A percentile compares a stretch with the other conserved stretches of the same genome.
These are phyloP conservation scores for Eufriesea mexicana DNA, from an alignment of 1,140 invertebrate species.

Conservation along the genomic window DNA sequence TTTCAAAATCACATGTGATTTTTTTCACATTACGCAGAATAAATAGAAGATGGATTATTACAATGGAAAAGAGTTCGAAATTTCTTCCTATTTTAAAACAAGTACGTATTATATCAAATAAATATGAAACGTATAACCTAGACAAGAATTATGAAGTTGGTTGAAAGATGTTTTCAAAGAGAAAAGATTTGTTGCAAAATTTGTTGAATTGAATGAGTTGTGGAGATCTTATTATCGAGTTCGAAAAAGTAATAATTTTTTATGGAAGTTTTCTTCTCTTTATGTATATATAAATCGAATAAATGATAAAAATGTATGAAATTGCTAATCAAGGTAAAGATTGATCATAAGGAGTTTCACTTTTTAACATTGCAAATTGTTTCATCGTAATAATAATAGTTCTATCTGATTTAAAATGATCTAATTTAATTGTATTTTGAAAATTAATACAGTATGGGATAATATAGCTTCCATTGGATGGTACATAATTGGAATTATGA, in stretches of 20 bases:
- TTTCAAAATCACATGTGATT: neutral
- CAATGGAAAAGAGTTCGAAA: neutral
- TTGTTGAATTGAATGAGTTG: no score
- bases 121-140: neutral
- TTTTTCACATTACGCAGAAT: neutral
- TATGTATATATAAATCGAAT: no score
- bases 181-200: no score
- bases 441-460: conserved; percentile 65
- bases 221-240: no score
- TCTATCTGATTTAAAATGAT: neutral
- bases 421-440: neutral
- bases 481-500: conserved; percentile 69
- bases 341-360: no score
- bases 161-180: no score
- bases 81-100: neutral
- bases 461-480: conserved; percentile 72
- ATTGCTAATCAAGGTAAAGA: no score
- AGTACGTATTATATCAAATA: neutral
- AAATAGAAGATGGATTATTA: neutral
- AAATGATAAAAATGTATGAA: no score
- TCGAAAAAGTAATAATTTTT: no score
- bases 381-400: no score
- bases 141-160: neutral
- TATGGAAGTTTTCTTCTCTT: no score
- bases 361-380: no score